Conservation (phyloP, 2,888 invertebrate species). For the Acrobasis repandana region DNA sequence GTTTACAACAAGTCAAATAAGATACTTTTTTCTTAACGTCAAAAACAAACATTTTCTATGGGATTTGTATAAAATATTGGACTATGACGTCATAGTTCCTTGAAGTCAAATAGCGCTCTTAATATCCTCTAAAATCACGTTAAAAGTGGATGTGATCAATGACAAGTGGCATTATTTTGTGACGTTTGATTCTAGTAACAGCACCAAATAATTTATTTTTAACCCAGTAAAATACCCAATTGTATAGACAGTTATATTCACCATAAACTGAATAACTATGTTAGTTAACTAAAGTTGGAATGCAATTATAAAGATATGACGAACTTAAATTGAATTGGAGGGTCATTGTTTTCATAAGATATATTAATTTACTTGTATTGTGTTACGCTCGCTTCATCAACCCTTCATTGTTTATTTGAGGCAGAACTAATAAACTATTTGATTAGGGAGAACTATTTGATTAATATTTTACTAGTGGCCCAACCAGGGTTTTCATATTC, state of each 20-base stretch:
- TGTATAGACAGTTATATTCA: not conserved
- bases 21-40: no score
- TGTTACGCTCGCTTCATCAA: slow-evolving; percentile 16
- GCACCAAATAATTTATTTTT: no score
- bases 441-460: not conserved
- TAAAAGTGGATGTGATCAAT: no score
- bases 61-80: no score
- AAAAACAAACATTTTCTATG: no score
- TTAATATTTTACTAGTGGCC: not conserved
- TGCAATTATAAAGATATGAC: not conserved
- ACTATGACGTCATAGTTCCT: no score
- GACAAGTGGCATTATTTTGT: no score
- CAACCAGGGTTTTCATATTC: not conserved
- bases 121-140: no score
- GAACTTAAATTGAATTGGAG: slow-evolving; percentile 8
- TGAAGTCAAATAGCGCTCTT: no score
- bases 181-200: no score
- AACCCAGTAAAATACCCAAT: no score
- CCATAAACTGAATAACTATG: not conserved
- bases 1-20: no score
- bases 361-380: slow-evolving; percentile 8
- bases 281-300: not conserved
- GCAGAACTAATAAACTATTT: slow-evolving; percentile 7
- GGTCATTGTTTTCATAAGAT: slow-evolving; percentile 7
- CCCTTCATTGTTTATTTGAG: not conserved